Evolutionary conservation across 1,140 invertebrate species (phyloP), one percentile per base, ranked within the genome.

Genomic region (Phymorhynchus buccinoides): DNA sequence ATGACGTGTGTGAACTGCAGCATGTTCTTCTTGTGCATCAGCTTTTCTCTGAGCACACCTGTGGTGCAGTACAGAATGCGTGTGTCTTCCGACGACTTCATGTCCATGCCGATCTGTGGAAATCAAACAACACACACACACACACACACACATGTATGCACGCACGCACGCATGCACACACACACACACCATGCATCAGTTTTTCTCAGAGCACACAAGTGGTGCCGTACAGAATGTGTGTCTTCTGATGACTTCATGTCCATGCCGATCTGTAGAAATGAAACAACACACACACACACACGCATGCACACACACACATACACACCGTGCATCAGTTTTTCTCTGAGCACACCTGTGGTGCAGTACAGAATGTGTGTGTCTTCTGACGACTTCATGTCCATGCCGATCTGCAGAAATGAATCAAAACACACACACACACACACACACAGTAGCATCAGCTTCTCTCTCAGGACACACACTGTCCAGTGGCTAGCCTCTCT

Each of bases 61-160:
- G 93, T 94, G 0, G 93, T 94, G 42, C 92, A 92, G 88, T 93
- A 94, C 2, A 91, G 82, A 3, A 94, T 85, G 39, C 92, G 83
- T 14, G 92, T 93, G 84, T 93, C 91, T 12, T 91, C 87, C 48
- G 88, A 90, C 41, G 93, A 98, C 52, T 94, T 93, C 27, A 93
- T 93, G 78, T 95, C 94, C 90, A 96, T 92, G 16, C 95, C 95
- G 85, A 97, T 95, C 92, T 93, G 68, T 86, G 84, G 22, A 52
- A 52, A 12, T 12, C 7, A 52, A 52, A 52, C 48, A 52, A 1
- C 30, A 71, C 4, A 71, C 66, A 71, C n/a, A 71, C 66, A 71
- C n/a, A 66, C 62, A 4, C 30, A 71, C 68, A 71, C 30, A 71
- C 30, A 71, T 12, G 30, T 12, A 52, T 22, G 22, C 7, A 52